phyloP scores from a whole-genome alignment of 1,140 invertebrate species.

The Helicoverpa zea region DNA sequence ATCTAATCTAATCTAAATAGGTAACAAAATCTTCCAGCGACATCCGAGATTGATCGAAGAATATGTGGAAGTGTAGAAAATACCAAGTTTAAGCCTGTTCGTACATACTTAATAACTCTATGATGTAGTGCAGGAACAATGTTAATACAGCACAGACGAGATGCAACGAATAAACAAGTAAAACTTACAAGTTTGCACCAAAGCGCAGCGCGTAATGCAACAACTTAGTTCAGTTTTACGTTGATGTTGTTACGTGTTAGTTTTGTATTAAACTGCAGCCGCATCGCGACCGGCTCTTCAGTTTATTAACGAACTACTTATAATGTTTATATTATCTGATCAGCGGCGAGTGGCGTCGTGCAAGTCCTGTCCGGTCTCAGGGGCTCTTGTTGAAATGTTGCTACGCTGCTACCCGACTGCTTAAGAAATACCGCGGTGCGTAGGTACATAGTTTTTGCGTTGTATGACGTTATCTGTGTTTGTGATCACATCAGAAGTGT shows the following conservation, averaged over 20 bases:
- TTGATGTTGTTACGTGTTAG: too few relatives aligned
- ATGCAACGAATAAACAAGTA: too few relatives aligned
- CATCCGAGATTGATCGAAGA: slow-evolving; percentile 29
- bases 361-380: too few relatives aligned
- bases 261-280: too few relatives aligned
- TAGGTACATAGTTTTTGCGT: slow-evolving; percentile 4
- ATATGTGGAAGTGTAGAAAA: slow-evolving; percentile 1
- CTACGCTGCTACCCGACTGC: neutral
- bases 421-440: neutral
- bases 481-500: slow-evolving; percentile 42
- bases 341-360: too few relatives aligned
- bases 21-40: slow-evolving; percentile 33
- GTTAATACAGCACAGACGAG: neutral
- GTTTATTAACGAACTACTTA: too few relatives aligned
- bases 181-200: too few relatives aligned
- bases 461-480: slow-evolving; percentile 35
- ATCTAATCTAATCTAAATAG: slow-evolving; percentile 44
- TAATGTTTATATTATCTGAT: too few relatives aligned
- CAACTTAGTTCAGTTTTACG: too few relatives aligned
- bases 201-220: too few relatives aligned
- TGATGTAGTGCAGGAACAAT: neutral
- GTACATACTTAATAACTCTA: neutral
- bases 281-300: too few relatives aligned
- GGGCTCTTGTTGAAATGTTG: too few relatives aligned
- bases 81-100: neutral